These are phyloP conservation scores for Danio jaintianensis DNA, from an alignment of 2,797 vertebrate species.

Conservation along the genomic window DNA sequence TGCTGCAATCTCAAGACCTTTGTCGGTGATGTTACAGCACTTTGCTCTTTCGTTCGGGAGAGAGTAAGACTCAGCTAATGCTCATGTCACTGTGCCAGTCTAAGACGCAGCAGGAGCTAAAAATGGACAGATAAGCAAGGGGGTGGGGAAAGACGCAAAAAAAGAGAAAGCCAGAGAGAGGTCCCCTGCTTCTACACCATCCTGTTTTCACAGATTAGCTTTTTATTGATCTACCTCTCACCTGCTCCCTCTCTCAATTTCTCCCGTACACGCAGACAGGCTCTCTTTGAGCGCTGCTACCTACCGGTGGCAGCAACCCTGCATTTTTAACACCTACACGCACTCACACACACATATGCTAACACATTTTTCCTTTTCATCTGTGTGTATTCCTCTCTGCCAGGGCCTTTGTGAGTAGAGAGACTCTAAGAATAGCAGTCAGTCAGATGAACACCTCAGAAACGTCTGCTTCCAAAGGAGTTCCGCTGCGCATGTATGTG, in stretches of 20 bases:
- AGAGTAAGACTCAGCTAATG: constrained; percentile 30
- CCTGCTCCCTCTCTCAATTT: constrained; percentile 47
- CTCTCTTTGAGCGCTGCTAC: constrained; percentile 25
- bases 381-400: constrained; percentile 47
- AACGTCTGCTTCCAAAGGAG: constrained; percentile 47
- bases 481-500: constrained; percentile 26
- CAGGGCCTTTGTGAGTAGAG: constrained; percentile 44
- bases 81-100: constrained; percentile 29
- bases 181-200: constrained; percentile 59
- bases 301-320: constrained; percentile 28
- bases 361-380: constrained; percentile 50
- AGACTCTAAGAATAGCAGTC: constrained; percentile 59
- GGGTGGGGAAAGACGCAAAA: constrained; percentile 64
- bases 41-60: background rate
- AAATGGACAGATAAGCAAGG: constrained; percentile 50
- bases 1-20: background rate
- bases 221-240: constrained; percentile 56
- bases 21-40: background rate
- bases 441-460: constrained; percentile 57
- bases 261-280: constrained; percentile 9
- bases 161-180: constrained; percentile 28
- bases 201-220: constrained; percentile 54
- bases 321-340: constrained; percentile 42
- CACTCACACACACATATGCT: constrained; percentile 22
- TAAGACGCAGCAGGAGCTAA: constrained; percentile 40